Evolutionary conservation across 2,888 invertebrate genomes (phyloP).

Genomic region (Eristalinus sepulchralis): DNA sequence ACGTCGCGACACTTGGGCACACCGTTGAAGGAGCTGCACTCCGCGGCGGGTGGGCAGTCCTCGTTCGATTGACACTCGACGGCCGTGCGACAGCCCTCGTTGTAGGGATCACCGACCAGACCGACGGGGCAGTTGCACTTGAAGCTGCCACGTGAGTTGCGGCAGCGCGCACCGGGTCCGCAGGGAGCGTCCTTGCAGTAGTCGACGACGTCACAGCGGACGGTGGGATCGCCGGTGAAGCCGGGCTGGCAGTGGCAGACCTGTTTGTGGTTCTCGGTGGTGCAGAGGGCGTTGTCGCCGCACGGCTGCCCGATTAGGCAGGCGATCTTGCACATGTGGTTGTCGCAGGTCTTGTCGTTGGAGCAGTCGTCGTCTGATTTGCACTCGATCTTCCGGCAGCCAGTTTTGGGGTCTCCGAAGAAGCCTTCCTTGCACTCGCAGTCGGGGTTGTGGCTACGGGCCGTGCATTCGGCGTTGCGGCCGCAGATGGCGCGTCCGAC

Average conservation of each 20-base stretch:
- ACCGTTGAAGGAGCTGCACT: conserved; percentile 87
- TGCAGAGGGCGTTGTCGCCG: conserved; percentile 92
- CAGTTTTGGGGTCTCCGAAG: conserved; percentile 90
- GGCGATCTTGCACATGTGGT: conserved; percentile 92
- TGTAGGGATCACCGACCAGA: conserved; percentile 92
- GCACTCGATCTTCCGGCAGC: conserved; percentile 91
- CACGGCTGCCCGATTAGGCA: conserved; percentile 92
- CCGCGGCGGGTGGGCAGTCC: conserved; percentile 91
- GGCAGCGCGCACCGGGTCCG: conserved; percentile 90
- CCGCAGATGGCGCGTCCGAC: conserved; percentile 88
- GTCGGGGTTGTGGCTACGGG: conserved; percentile 87
- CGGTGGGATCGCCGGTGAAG: conserved; percentile 89
- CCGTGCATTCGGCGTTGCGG: conserved; percentile 90
- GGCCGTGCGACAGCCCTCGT: conserved; percentile 90
- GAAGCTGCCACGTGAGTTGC: conserved; percentile 89
- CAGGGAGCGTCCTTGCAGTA: conserved; percentile 90
- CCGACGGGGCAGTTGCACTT: conserved; percentile 90
- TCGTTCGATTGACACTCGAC: conserved; percentile 89
- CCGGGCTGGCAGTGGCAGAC: conserved; percentile 93
- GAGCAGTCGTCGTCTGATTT: conserved; percentile 87
- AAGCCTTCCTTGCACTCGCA: conserved; percentile 91
- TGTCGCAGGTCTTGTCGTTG: conserved; percentile 91
- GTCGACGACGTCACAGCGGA: conserved; percentile 88
- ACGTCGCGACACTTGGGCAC: conserved; percentile 91
- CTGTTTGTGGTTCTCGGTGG: conserved; percentile 90